Base-by-base conservation (phyloP, 2,113 vertebrate genomes). In the Ardeotis arabs region DNA sequence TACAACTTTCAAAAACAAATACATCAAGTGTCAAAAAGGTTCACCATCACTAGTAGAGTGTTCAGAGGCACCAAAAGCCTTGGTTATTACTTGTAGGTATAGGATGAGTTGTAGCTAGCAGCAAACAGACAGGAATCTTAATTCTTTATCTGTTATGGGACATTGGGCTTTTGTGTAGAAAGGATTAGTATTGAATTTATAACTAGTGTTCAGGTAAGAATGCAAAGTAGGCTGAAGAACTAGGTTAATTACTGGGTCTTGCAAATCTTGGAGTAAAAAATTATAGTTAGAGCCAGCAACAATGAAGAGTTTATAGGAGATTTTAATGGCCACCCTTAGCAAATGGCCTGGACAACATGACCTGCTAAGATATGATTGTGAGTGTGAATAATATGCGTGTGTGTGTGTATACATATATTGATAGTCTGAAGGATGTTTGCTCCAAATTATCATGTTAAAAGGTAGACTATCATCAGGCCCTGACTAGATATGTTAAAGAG, bases 1-100 rank as follows among this genome's bases (percentile, higher is more conserved):
- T 79, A 82, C 77, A 85, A 16, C 74, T 94, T 91, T 87, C 59
- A 76, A 90, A 94, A 93, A 82, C 53, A 95, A 93, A 75, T 25
- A 68, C 78, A 93, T 82, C 78, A 87, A 88, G 35, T 87, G 60
- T 69, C 78, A 82, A 23, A 83, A 85, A 79, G 53, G 27, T 52
- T 93, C 76, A 56, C 25, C 67, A 82, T 20, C 45, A 33, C 59
- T 67, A 74, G 28, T 8, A 58, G 29, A 79, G 27, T 8, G 7
- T 47, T 79, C 58, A 79, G 58, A 68, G 44, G 53, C 58, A 87
- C 2, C 73, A 70, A 75, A 84, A 64, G 18, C 52, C 49, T 76
- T 2, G 14, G 24, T 15, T 68, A 75, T 17, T 90, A 35, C 87
- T 85, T 4, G 4, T 2, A 75, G 29, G 10, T 82, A 90, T 82